Base-by-base conservation (phyloP, 2,888 invertebrate species). In the Lydus trimaculatus region DNA sequence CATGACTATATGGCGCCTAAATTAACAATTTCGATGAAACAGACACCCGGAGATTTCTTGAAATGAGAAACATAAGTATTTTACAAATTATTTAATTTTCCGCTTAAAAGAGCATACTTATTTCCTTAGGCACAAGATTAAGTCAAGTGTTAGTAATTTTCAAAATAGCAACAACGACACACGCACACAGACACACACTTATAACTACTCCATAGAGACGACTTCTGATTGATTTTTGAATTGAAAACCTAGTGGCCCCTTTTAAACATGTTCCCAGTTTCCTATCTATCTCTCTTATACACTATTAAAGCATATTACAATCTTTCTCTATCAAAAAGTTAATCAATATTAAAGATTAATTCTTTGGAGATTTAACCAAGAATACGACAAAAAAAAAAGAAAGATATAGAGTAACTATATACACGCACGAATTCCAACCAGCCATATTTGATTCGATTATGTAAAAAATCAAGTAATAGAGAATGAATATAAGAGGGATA, bases 71-170 rank as follows among this genome's bases (percentile, higher is more conserved):
- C 36, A 33, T 8, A 36, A n/a, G 20, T 8, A 20, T 20, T 81
- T 81, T 81, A 82, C 80, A 82, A 83, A 84, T 84, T 84, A 84
- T 84, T 84, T 83, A 84, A 84, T 84, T 84, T 84, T 84, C 82
- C 84, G 79, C 81, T 77, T 76, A 82, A 82, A 81, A 79, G 83
- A 82, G 76, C 83, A 81, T 82, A 81, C 82, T 80, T 81, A 81
- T 82, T 82, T 82, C 81, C 81, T 78, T 77, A 80, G 81, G 80
- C 79, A 48, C 23, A 20, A 80, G 74, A 76, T 77, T 75, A 79
- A 80, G 74, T 82, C 81, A 78, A 80, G 76, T 81, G 84, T 81
- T 72, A 81, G 79, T 81, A 82, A 82, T 76, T 75, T 48, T 76
- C 73, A 73, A 81, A 79, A 82, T 81, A 80, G 78, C 79, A 48